Percentiles rank a stretch among this genome's conserved stretches.
phyloP scores from a whole-genome alignment of 2,888 invertebrate species.

The Sycophila texana region DNA sequence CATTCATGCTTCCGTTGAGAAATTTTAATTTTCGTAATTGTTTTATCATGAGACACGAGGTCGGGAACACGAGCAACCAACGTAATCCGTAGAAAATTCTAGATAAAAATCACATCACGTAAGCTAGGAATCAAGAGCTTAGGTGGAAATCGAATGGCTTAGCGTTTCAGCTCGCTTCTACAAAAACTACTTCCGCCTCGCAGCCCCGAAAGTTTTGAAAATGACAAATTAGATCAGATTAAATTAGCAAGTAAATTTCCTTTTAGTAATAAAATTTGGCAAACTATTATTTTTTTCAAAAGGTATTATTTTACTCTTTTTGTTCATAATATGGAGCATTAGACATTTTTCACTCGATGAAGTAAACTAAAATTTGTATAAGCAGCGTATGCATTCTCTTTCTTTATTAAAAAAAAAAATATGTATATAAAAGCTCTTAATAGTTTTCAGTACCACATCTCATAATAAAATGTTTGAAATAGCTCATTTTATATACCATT shows the following conservation, averaged over 20 bases:
- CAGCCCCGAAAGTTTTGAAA: constrained; percentile 17
- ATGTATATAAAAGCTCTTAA: too few relatives aligned
- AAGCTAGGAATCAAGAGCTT: constrained; percentile 45
- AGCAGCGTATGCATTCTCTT: too few relatives aligned
- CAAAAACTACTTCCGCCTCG: constrained; percentile 29
- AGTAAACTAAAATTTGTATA: too few relatives aligned
- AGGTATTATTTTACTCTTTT: background rate
- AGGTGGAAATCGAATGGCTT: constrained; percentile 44
- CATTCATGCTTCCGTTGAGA: background rate
- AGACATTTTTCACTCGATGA: background rate
- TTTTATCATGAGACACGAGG: constrained; percentile 29
- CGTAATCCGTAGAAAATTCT: constrained; percentile 33
- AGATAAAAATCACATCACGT: constrained; percentile 50
- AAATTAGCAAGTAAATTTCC: constrained; percentile 15
- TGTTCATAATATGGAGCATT: background rate
- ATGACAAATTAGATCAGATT: constrained; percentile 26
- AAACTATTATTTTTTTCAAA: constrained; percentile 10
- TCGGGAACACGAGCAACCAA: constrained; percentile 27
- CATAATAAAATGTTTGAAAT: too few relatives aligned
- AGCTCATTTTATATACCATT: too few relatives aligned
- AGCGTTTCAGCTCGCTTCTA: constrained; percentile 24
- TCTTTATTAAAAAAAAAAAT: too few relatives aligned
- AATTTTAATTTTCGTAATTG: constrained; percentile 28
- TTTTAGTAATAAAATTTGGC: background rate
- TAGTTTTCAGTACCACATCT: too few relatives aligned